phyloP scores from a whole-genome alignment of 2,797 vertebrate species.

The Malacoraja senta region DNA sequence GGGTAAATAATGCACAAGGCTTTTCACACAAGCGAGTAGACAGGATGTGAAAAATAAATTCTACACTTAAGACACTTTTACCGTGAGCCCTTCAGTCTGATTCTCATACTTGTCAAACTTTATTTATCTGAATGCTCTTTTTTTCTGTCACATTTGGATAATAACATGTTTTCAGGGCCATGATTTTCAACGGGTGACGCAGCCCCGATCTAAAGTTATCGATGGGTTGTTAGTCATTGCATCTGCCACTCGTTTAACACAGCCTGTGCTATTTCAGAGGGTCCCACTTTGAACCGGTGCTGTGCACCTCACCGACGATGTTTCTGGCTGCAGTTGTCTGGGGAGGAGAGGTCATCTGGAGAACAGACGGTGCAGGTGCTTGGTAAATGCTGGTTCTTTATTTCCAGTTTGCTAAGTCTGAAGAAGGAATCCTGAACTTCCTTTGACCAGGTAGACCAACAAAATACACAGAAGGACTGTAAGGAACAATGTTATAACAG shows the following conservation, averaged over 20 bases:
- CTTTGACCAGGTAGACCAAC: neutral
- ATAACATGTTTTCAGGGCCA: neutral
- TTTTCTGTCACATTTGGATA: neutral
- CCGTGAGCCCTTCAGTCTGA: neutral
- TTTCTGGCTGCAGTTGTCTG: neutral
- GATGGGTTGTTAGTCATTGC: neutral
- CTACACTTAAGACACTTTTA: slow-evolving; percentile 5
- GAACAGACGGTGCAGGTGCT: neutral
- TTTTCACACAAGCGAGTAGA: neutral
- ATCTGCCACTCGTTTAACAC: neutral
- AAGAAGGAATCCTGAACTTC: neutral
- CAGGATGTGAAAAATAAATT: neutral
- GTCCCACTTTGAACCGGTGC: neutral
- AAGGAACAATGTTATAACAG: neutral
- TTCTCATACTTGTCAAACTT: neutral
- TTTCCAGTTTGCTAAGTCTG: neutral
- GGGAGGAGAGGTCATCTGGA: neutral
- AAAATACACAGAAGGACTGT: neutral
- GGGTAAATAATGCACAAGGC: neutral
- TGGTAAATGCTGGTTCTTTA: neutral
- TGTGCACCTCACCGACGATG: neutral
- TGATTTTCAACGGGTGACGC: neutral
- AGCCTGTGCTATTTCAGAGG: neutral
- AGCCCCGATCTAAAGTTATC: neutral
- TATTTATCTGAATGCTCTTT: neutral